phyloP scores from a whole-genome alignment of 2,888 invertebrate genomes.

The Xanthostigma xanthostigma region DNA sequence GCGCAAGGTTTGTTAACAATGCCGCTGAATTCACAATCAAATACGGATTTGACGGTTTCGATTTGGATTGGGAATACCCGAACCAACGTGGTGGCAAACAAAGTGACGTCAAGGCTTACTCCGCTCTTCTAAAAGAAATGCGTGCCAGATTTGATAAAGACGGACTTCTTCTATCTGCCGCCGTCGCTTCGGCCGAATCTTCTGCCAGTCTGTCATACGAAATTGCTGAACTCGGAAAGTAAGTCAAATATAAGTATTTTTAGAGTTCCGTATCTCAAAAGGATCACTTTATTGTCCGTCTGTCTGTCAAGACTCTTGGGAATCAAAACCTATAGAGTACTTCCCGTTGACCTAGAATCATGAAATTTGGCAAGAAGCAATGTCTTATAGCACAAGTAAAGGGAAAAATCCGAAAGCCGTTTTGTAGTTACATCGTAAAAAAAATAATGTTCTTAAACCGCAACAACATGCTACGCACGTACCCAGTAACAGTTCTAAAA shows the following conservation, averaged over 20 bases:
- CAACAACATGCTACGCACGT: no score
- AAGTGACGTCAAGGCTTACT: conserved; percentile 36
- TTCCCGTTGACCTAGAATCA: no score
- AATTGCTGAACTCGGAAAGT: conserved; percentile 38
- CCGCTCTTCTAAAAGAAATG: conserved; percentile 37
- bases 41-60: conserved; percentile 53
- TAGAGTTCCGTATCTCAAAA: no score
- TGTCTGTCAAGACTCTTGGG: no score
- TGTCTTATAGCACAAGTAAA: no score
- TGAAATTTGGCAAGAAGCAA: no score
- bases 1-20: conserved; percentile 40
- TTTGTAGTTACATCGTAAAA: no score
- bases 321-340: no score
- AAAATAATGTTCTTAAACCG: no score
- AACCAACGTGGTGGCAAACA: conserved; percentile 35
- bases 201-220: conserved; percentile 41
- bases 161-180: conserved; percentile 39
- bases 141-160: conserved; percentile 34
- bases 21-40: conserved; percentile 35
- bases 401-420: no score
- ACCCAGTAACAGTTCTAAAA: no score
- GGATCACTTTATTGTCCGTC: no score
- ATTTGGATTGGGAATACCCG: conserved; percentile 62
- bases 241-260: conserved; percentile 16
- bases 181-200: conserved; percentile 37